Percentiles rank a stretch among this genome's conserved stretches.
Conservation (phyloP, 2,113 vertebrate genomes). For the Hoplias malabaricus region DNA sequence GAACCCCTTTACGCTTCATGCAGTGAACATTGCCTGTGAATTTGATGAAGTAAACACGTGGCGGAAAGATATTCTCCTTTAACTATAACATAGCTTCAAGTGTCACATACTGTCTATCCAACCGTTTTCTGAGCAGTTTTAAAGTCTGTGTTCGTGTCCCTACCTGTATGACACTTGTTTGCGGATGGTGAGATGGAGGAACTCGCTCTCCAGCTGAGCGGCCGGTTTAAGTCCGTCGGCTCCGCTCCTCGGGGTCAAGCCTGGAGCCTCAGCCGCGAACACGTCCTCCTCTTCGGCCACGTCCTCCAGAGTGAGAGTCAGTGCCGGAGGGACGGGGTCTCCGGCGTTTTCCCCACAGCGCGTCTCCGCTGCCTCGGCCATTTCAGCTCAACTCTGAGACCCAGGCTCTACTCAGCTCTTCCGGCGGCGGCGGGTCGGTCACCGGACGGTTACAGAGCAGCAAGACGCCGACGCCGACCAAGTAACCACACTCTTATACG, state of each 20-base stretch:
- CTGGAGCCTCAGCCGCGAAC: slow-evolving; percentile 33
- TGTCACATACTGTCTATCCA: no score
- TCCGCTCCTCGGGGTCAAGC: slow-evolving; percentile 38
- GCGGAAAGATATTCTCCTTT: no score
- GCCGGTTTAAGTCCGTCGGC: slow-evolving; percentile 12
- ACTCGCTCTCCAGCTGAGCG: slow-evolving; percentile 69
- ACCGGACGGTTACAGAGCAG: not conserved
- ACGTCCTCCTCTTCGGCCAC: slow-evolving; percentile 56
- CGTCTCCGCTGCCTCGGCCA: slow-evolving; percentile 44
- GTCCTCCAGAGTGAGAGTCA: slow-evolving; percentile 41
- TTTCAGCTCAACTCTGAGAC: no score
- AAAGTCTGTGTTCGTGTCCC: not conserved
- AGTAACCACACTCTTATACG: not conserved
- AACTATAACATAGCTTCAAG: no score
- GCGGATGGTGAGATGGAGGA: slow-evolving; percentile 78
- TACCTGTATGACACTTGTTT: slow-evolving; percentile 96
- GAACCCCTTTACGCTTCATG: no score
- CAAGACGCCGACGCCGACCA: not conserved
- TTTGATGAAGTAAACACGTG: no score
- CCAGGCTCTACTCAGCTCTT: slow-evolving; percentile 17
- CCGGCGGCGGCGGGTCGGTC: not conserved
- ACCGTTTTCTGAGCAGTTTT: not conserved
- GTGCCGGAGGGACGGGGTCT: not conserved
- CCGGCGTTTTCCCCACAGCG: slow-evolving; percentile 5
- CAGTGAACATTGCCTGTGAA: no score